Conservation (phyloP, 2,888 invertebrate genomes). For the Epistrophe eligans region DNA sequence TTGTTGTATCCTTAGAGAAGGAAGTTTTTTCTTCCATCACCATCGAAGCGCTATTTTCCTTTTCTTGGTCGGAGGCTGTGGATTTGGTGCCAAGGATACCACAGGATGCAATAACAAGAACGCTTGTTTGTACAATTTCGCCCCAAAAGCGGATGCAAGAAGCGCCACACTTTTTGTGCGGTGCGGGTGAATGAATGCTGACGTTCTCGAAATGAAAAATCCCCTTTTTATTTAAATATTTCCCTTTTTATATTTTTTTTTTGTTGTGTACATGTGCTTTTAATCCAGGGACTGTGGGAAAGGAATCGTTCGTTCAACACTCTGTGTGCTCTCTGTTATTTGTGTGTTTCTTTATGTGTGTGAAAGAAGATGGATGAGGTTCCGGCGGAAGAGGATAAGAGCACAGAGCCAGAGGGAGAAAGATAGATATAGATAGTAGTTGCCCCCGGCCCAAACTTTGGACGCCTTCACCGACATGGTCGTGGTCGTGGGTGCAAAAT, state of each 20-base stretch:
- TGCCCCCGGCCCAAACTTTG: slow-evolving; percentile 48
- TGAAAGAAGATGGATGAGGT: slow-evolving; percentile 71
- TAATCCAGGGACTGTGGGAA: slow-evolving; percentile 66
- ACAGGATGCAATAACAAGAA: slow-evolving; percentile 75
- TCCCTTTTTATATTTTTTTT: slow-evolving; percentile 42
- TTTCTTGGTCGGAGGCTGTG: slow-evolving; percentile 58
- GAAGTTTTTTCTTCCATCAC: slow-evolving; percentile 55
- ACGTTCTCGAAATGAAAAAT: slow-evolving; percentile 72
- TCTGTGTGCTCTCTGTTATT: slow-evolving; percentile 45
- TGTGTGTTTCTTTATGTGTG: slow-evolving; percentile 44
- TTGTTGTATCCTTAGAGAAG: slow-evolving; percentile 39
- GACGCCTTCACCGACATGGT: slow-evolving; percentile 11
- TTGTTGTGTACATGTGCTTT: slow-evolving; percentile 54
- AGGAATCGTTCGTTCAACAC: slow-evolving; percentile 67
- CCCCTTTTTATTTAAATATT: slow-evolving; percentile 75
- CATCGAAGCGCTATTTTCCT: slow-evolving; percentile 42
- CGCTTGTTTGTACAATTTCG: slow-evolving; percentile 73
- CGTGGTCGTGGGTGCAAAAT: slow-evolving; percentile 70
- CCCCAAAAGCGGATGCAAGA: slow-evolving; percentile 66
- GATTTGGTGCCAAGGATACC: slow-evolving; percentile 73
- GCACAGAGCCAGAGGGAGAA: slow-evolving; percentile 26
- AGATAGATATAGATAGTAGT: background rate
- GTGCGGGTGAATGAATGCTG: slow-evolving; percentile 72
- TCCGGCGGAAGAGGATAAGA: slow-evolving; percentile 75
- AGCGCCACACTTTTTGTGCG: slow-evolving; percentile 75